Conservation (phyloP, 2,113 vertebrate genomes). For the Cinclus mexicanus region DNA sequence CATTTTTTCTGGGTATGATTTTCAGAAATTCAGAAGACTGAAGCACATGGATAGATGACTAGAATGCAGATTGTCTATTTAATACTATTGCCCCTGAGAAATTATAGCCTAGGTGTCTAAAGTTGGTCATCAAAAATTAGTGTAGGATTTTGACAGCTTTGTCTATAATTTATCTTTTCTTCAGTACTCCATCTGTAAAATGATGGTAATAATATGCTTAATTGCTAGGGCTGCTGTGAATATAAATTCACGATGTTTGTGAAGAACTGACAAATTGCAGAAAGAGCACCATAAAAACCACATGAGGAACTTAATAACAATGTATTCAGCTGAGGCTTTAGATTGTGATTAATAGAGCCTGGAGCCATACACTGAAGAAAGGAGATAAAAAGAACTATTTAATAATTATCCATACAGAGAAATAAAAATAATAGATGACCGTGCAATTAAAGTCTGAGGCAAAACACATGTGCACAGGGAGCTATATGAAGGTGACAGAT, state of each 20-base stretch:
- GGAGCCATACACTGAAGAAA: neutral
- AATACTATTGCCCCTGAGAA: constrained; percentile 17
- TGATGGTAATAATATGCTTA: constrained; percentile 46
- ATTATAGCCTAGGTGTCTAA: constrained; percentile 49
- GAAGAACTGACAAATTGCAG: constrained; percentile 42
- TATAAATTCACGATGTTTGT: constrained; percentile 47
- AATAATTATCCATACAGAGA: constrained; percentile 29
- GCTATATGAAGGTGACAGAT: neutral
- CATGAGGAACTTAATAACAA: constrained; percentile 15
- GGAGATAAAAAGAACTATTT: constrained; percentile 40
- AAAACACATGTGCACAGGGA: neutral
- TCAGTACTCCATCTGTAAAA: constrained; percentile 46
- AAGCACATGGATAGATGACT: neutral
- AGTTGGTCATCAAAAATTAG: constrained; percentile 54
- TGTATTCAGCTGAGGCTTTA: constrained; percentile 29
- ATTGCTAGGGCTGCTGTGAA: constrained; percentile 46
- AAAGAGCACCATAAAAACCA: constrained; percentile 39
- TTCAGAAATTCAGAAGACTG: neutral
- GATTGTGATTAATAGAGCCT: constrained; percentile 17
- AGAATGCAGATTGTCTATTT: constrained; percentile 23
- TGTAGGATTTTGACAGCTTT: constrained; percentile 36
- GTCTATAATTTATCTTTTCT: constrained; percentile 45
- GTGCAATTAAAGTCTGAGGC: neutral
- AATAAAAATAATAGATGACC: constrained; percentile 44
- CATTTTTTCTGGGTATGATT: neutral